Evolutionary conservation across 2,888 invertebrate species (phyloP).

Genomic region (Nysson spinosus): DNA sequence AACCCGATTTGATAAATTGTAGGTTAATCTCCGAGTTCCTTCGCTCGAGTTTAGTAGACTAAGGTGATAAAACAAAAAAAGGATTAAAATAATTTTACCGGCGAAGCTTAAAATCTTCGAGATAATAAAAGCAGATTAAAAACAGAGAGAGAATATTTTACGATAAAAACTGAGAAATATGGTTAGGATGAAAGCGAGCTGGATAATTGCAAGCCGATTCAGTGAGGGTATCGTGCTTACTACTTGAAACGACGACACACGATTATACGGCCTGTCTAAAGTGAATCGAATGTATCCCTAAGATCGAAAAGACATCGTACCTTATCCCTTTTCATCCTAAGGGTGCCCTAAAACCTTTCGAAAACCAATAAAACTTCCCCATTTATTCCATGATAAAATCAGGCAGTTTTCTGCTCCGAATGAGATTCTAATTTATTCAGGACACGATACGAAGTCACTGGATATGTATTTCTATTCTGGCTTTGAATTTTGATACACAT

Average conservation of each 20-base stretch:
- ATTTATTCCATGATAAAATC: slow-evolving; percentile 29
- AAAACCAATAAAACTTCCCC: slow-evolving; percentile 35
- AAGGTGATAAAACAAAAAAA: no score
- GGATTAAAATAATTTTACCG: no score
- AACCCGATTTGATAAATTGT: no score
- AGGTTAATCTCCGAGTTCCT: no score
- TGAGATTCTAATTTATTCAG: slow-evolving; percentile 36
- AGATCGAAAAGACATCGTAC: slow-evolving; percentile 27
- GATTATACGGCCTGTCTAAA: slow-evolving; percentile 2
- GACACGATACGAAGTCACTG: neutral
- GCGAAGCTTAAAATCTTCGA: no score
- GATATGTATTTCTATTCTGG: neutral
- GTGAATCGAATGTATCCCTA: slow-evolving; percentile 26
- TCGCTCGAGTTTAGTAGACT: no score
- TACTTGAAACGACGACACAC: slow-evolving; percentile 7
- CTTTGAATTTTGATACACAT: neutral
- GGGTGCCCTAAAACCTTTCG: slow-evolving; percentile 11
- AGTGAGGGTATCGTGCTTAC: slow-evolving; percentile 1
- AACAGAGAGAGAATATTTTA: no score
- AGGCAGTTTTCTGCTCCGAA: slow-evolving; percentile 23
- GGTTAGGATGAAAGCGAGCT: slow-evolving; percentile 1
- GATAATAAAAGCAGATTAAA: no score
- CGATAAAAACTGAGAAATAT: no score
- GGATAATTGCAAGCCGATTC: neutral
- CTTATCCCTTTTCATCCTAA: slow-evolving; percentile 36